phyloP scores from a whole-genome alignment of 2,888 invertebrate genomes.

The Malthinus flaveolus region DNA sequence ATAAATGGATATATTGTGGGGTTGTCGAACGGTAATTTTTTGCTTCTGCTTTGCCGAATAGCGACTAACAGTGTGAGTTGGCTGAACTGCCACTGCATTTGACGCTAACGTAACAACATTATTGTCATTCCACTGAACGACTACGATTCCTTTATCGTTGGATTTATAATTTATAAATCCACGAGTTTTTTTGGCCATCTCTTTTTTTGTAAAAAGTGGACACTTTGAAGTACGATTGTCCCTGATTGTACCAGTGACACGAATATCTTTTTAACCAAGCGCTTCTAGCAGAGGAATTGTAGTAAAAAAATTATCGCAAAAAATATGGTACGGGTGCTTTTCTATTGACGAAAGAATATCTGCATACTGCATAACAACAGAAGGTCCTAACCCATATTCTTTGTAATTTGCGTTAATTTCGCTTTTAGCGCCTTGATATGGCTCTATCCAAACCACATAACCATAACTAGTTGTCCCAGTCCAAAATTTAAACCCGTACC shows the following conservation, averaged over 20 bases:
- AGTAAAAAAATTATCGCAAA: conserved; percentile 30
- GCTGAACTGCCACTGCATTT: conserved; percentile 15
- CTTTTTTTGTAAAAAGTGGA: conserved; percentile 9
- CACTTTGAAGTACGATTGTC: conserved; percentile 19
- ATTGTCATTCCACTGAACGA: conserved; percentile 21
- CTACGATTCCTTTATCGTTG: conserved; percentile 4
- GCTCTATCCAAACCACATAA: no score
- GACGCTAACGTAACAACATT: conserved; percentile 13
- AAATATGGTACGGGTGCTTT: no score
- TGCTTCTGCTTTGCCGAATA: conserved; percentile 7
- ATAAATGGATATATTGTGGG: no score
- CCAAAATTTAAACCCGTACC: no score
- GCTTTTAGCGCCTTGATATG: no score
- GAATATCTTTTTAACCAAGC: conserved; percentile 4
- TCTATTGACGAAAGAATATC: no score
- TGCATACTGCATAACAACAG: no score
- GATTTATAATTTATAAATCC: neutral
- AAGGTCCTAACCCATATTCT: no score
- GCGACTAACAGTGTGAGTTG: conserved; percentile 6
- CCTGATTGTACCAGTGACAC: conserved; percentile 17
- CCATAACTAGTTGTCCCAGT: no score
- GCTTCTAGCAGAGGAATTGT: conserved; percentile 15
- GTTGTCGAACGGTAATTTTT: conserved; percentile 5
- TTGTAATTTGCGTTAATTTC: no score
- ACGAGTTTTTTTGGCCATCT: neutral